Base-by-base conservation (phyloP, 2,797 vertebrate genomes). In the Agapornis canus region DNA sequence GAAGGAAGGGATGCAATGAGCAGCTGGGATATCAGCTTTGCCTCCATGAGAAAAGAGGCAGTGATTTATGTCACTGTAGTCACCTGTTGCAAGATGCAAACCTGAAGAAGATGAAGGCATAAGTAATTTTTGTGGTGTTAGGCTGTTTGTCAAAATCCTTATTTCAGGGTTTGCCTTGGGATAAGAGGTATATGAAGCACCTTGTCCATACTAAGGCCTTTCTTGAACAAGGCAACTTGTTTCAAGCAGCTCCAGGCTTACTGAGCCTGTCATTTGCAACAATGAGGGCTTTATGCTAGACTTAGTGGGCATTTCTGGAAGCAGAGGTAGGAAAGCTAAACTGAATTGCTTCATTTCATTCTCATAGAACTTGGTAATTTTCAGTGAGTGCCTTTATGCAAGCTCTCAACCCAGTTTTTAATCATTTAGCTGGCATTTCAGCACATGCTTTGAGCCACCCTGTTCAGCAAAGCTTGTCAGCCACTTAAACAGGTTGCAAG, bases 381-480 rank as follows among this genome's bases (percentile, higher is more conserved):
- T 94, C 80, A 86, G 40, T 57, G 71, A 94, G 64, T 92, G 51
- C 29, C 59, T 96, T 91, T 83, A 81, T 83, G 69, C 51, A 43
- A 51, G 52, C 49, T 82, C 76, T 93, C 76, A 86, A 89, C 72
- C 65, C 91, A 88, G 60, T 85, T 94, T 94, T 94, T 89, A 96
- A 90, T 95, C 94, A 86, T 96, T 96, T 92, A 93, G 79, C 27
- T 65, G 92, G 93, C 57, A 78, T 88, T 95, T 93, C 87, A 93
- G 76, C 39, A 69, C 45, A 31, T 72, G 57, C 76, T 94, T 96
- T 90, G 60, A 93, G 75, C 69, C 42, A 20, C 66, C 70, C 42
- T 61, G 20, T 94, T 96, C 87, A 92, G 84, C 64, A 92, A 65
- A 93, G 66, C 80, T 94, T 92, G 56, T 56, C 40, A 42, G 51